These are phyloP conservation scores for Etheostoma spectabile DNA, from an alignment of 2,113 vertebrate species.

Conservation along the genomic window DNA sequence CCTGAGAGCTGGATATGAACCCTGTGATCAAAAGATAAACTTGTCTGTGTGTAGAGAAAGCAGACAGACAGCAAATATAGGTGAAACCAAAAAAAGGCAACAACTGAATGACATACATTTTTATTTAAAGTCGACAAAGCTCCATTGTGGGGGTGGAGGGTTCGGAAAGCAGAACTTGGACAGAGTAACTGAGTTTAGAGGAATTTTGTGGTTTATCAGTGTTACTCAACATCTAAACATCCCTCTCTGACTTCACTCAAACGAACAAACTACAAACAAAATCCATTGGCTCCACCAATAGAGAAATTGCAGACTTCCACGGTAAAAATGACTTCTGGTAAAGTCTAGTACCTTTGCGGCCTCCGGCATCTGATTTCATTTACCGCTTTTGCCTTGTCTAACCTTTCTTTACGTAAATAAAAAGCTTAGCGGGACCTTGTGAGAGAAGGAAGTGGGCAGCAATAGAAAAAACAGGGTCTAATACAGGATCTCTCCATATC, in stretches of 20 bases:
- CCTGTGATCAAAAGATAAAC: slow-evolving; percentile 67
- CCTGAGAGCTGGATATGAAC: slow-evolving; percentile 27
- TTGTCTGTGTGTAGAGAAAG: slow-evolving; percentile 35
- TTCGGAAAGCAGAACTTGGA: slow-evolving; percentile 20
- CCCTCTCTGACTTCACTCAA: slow-evolving; percentile 28
- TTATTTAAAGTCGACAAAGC: not conserved
- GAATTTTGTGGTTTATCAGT: slow-evolving; percentile 45
- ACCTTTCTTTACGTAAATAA: slow-evolving; percentile 50
- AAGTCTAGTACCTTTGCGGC: not conserved
- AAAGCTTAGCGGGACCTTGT: slow-evolving; percentile 46
- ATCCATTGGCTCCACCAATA: slow-evolving; percentile 8
- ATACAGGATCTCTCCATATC: slow-evolving; percentile 52
- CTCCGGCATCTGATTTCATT: slow-evolving; percentile 67
- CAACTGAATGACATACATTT: slow-evolving; percentile 13
- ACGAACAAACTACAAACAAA: slow-evolving; percentile 35
- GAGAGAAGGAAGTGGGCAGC: slow-evolving; percentile 68
- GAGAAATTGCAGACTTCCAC: slow-evolving; percentile 21
- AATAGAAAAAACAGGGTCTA: slow-evolving; percentile 59
- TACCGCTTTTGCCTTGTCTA: slow-evolving; percentile 50
- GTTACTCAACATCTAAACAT: slow-evolving; percentile 56
- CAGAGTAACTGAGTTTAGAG: slow-evolving; percentile 7
- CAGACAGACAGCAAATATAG: slow-evolving; percentile 14
- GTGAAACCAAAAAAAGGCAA: not conserved
- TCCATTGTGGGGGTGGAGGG: not conserved
- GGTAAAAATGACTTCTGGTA: slow-evolving; percentile 30